Conservation (phyloP, 30 jellyfish, hydroid and myxozoan species). For the Hydractinia echinata region DNA sequence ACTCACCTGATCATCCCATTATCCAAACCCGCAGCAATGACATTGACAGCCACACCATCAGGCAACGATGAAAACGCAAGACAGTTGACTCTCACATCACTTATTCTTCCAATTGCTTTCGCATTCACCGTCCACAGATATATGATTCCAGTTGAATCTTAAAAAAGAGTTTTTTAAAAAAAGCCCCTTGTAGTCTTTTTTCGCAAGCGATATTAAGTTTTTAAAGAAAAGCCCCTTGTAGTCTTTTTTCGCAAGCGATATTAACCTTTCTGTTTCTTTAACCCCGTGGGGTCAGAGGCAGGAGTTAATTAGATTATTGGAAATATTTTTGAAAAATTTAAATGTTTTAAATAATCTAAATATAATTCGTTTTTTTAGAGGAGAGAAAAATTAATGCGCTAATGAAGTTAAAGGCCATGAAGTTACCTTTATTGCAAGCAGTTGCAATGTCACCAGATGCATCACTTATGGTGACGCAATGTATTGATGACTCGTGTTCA, state of each 20-base stretch:
- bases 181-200: neutral
- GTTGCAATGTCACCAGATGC: slow-evolving; percentile 92
- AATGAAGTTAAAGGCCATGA: neutral
- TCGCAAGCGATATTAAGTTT: neutral
- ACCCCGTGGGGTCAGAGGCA: neutral
- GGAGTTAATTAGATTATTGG: no score
- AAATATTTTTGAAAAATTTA: neutral
- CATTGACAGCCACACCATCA: slow-evolving; percentile 94
- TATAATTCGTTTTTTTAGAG: neutral
- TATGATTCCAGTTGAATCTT: slow-evolving; percentile 50
- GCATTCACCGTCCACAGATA: slow-evolving; percentile 96
- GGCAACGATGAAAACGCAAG: slow-evolving; percentile 90
- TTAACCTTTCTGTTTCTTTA: neutral
- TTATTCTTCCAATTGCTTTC: slow-evolving; percentile 58
- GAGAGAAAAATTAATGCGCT: neutral
- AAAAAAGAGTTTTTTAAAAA: neutral
- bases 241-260: no score
- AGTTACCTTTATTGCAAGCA: slow-evolving; percentile 67
- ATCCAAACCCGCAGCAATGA: slow-evolving; percentile 86
- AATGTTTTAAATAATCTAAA: neutral
- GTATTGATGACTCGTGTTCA: slow-evolving; percentile 42
- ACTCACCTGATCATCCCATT: slow-evolving; percentile 77
- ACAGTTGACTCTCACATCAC: slow-evolving; percentile 57
- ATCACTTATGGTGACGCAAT: slow-evolving; percentile 70
- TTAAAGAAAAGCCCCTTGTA: no score